Base-by-base conservation (phyloP, 2,113 vertebrate genomes). In the Salvelinus namaycush region DNA sequence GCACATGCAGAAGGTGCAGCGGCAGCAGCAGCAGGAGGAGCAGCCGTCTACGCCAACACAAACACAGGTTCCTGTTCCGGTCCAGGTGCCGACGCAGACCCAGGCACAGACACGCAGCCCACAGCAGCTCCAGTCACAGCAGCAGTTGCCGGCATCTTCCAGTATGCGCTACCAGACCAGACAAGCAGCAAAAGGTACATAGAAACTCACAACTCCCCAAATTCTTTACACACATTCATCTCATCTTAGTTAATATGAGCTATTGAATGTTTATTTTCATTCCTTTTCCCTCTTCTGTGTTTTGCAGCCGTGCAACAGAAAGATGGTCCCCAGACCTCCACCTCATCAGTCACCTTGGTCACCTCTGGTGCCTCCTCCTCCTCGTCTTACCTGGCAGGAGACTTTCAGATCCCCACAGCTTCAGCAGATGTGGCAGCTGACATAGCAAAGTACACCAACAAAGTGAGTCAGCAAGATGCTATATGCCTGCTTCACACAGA, bases 391-490 rank as follows among this genome's bases (percentile, higher is more conserved):
- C 92, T 24, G 51, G 90, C 96, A 3, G 88, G 87, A 84, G 97
- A 99, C 81, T 77, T 98, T 79, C 96, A 95, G 82, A 96, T 98
- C 68, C 96, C 97, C 67, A 98, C 97, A 0, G 95, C 94, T 54
- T 99, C 97, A 0, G 97, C 97, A 0, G 97, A 99, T 24, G 96
- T 97, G 18, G 97, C 97, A 74, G 96, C 97, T 60, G 97, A 98
- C 79, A 99, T 98, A 26, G 95, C 97, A 87, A 99, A 99, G 88
- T 99, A 99, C 49, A 99, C 97, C 64, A 97, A 94, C 89, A 99
- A 99, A 92, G 97, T 97, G 90, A 92, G 86, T 84, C 73, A 9
- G 1, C 70, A 18, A 24, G 31, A 27, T 27, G 18, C 3, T 44
- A 20, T 18, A 39, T 44, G 39, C 9, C 39, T 44, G 39, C 39